phyloP scores from a whole-genome alignment of 2,888 invertebrate species.

The Brachyptera risi region DNA sequence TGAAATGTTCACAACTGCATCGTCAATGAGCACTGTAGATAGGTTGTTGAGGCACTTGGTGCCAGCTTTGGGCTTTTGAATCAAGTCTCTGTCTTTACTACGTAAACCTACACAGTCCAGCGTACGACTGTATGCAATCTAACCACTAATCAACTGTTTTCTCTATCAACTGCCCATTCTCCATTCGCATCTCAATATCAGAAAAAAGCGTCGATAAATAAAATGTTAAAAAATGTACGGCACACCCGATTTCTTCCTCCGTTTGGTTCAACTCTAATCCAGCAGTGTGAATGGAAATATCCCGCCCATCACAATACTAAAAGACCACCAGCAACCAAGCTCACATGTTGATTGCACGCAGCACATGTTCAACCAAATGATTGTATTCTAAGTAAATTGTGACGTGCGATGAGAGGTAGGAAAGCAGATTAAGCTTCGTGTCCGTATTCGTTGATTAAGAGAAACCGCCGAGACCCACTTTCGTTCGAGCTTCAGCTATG shows the following conservation, averaged over 20 bases:
- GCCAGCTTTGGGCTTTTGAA: constrained; percentile 29
- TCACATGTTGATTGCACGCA: no score
- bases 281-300: not conserved
- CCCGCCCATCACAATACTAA: not conserved
- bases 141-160: not conserved
- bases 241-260: not conserved
- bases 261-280: not conserved
- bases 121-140: no score
- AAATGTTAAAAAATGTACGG: not conserved
- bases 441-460: not conserved
- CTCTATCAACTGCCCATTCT: not conserved
- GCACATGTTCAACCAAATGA: not conserved
- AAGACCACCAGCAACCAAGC: constrained; percentile 2
- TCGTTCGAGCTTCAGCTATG: no score
- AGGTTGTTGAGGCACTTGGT: constrained; percentile 33
- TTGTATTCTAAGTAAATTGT: not conserved
- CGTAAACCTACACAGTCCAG: not conserved
- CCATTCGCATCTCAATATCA: constrained; percentile 16
- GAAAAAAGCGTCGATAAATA: not conserved
- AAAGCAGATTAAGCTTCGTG: not conserved
- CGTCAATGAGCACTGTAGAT: constrained; percentile 31
- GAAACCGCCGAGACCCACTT: not conserved
- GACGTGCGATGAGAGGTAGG: not conserved
- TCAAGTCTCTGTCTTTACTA: constrained; percentile 5
- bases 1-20: constrained; percentile 27